Conservation (phyloP, 2,797 vertebrate species). For the Alauda arvensis region DNA sequence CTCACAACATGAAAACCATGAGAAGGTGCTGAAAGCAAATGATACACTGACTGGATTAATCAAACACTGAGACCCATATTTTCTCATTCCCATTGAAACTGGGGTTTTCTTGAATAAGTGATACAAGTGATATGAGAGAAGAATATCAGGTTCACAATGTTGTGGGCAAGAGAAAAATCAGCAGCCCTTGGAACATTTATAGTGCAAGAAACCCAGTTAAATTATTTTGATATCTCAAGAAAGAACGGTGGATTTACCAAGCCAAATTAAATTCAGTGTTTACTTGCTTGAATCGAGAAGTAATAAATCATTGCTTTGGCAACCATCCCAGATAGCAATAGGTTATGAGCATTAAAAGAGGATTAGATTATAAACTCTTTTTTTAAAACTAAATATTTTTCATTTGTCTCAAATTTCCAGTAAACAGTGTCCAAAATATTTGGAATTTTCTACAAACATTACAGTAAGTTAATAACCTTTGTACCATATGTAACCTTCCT, state of each 20-base stretch:
- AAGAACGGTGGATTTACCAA: constrained; percentile 5
- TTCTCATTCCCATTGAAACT: background rate
- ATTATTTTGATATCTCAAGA: background rate
- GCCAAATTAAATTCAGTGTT: constrained; percentile 14
- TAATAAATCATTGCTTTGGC: constrained; percentile 37
- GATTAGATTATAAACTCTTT: constrained; percentile 25
- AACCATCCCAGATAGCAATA: constrained; percentile 23
- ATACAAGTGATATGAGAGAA: background rate
- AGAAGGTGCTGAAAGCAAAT: background rate
- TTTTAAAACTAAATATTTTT: background rate
- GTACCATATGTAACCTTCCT: background rate
- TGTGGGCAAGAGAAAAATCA: background rate
- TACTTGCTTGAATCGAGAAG: constrained; percentile 29
- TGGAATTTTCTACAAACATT: constrained; percentile 1
- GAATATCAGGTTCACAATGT: background rate
- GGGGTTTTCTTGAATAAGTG: background rate
- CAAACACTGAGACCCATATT: background rate
- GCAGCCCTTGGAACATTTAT: background rate
- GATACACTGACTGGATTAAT: background rate
- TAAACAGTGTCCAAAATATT: constrained; percentile 2
- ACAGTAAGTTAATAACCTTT: constrained; percentile 7
- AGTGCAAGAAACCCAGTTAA: background rate
- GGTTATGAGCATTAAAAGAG: constrained; percentile 27
- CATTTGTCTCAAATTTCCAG: constrained; percentile 3
- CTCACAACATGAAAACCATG: background rate